These are phyloP conservation scores for Bembecia ichneumoniformis DNA, from an alignment of 2,888 invertebrate species.

Conservation along the genomic window DNA sequence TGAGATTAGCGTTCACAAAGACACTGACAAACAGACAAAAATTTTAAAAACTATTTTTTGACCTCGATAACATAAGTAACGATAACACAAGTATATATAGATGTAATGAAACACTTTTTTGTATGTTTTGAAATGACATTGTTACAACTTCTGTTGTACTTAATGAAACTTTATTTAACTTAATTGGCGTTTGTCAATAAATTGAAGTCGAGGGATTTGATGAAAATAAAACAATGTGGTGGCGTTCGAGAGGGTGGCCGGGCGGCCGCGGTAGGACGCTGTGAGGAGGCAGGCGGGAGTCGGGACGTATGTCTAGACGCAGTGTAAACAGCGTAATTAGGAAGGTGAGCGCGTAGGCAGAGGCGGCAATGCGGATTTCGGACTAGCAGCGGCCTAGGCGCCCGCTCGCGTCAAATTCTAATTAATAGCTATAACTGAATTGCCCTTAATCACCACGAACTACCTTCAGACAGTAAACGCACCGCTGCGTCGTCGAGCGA, in stretches of 20 bases:
- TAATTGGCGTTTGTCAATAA: background rate
- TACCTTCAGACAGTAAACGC: background rate
- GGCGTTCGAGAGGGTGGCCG: conserved; percentile 17
- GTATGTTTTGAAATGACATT: too few relatives aligned
- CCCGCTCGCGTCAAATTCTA: conserved; percentile 33
- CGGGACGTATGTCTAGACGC: conserved; percentile 56
- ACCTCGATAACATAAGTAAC: too few relatives aligned
- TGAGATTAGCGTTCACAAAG: too few relatives aligned
- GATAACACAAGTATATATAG: too few relatives aligned
- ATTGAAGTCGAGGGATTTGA: background rate
- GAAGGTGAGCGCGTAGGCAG: conserved; percentile 63
- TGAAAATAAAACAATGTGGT: conserved; percentile 12
- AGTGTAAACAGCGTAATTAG: conserved; percentile 50
- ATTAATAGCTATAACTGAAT: conserved; percentile 38
- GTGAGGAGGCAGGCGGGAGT: conserved; percentile 36
- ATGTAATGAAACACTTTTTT: too few relatives aligned
- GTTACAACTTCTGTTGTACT: too few relatives aligned
- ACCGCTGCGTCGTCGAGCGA: background rate
- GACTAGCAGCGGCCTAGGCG: conserved; percentile 13
- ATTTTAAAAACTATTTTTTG: too few relatives aligned
- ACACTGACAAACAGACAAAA: too few relatives aligned
- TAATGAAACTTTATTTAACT: too few relatives aligned
- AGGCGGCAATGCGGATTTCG: conserved; percentile 23
- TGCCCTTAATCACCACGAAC: conserved; percentile 7
- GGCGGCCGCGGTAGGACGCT: conserved; percentile 28